These are phyloP conservation scores for Hyposoter didymator DNA, from an alignment of 2,888 invertebrate species.

Conservation along the genomic window DNA sequence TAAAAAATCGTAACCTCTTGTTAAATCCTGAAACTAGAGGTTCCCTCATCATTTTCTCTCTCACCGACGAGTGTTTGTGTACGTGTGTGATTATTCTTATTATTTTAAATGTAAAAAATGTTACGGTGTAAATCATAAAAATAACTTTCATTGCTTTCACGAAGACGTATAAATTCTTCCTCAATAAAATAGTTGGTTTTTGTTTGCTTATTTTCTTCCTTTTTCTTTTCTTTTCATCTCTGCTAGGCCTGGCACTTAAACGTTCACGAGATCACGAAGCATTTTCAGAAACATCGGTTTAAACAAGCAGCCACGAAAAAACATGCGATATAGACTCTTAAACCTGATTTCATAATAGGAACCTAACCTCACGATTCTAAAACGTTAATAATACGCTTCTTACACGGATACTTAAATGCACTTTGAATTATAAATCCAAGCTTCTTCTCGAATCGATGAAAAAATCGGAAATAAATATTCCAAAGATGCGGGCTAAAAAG, in stretches of 20 bases:
- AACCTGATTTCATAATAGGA: slow-evolving; percentile 76
- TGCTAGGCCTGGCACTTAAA: slow-evolving; percentile 77
- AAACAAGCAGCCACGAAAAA: slow-evolving; percentile 35
- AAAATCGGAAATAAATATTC: background rate
- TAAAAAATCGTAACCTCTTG: slow-evolving; percentile 74
- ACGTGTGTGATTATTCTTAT: slow-evolving; percentile 36
- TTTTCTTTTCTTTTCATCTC: slow-evolving; percentile 6
- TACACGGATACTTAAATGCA: slow-evolving; percentile 78
- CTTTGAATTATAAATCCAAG: slow-evolving; percentile 74
- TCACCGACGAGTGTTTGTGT: slow-evolving; percentile 5
- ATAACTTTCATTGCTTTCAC: slow-evolving; percentile 68
- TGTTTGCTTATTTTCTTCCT: slow-evolving; percentile 17
- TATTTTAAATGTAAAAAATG: slow-evolving; percentile 64
- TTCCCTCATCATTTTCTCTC: slow-evolving; percentile 61
- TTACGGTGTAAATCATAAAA: slow-evolving; percentile 64
- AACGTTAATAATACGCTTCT: slow-evolving; percentile 75
- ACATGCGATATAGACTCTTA: slow-evolving; percentile 50
- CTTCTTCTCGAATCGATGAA: slow-evolving; percentile 62
- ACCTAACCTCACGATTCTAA: slow-evolving; percentile 76
- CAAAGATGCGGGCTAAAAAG: background rate
- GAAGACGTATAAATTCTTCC: slow-evolving; percentile 52
- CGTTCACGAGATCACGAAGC: slow-evolving; percentile 79
- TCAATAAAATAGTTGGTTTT: slow-evolving; percentile 54
- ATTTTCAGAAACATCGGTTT: slow-evolving; percentile 78
- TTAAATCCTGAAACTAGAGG: slow-evolving; percentile 73